Evolutionary conservation across 2,113 vertebrate genomes (phyloP).

Genomic region (Porphyrio hochstetteri): DNA sequence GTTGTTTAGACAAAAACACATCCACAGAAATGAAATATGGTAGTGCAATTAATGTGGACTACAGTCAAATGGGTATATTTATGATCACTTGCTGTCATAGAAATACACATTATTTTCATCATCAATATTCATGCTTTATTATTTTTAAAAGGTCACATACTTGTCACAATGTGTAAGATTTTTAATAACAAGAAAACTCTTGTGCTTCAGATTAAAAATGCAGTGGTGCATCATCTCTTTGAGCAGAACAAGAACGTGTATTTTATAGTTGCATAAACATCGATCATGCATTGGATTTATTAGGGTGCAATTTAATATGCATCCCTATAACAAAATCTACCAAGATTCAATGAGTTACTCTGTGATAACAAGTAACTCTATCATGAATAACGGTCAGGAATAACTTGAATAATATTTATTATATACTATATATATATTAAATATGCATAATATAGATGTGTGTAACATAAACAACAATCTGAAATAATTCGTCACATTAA

Average conservation of each 20-base stretch:
- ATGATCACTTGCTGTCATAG: background rate
- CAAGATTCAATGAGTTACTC: background rate
- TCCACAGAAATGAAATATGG: background rate
- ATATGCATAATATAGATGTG: fast-evolving
- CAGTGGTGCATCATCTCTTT: background rate
- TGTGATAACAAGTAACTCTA: background rate
- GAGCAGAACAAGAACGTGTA: background rate
- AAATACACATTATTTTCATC: background rate
- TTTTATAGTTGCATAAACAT: background rate
- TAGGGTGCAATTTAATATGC: background rate
- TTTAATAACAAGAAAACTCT: constrained; percentile 15
- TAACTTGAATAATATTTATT: background rate
- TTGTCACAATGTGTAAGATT: background rate
- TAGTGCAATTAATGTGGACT: background rate
- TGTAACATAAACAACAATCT: background rate
- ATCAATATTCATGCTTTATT: background rate
- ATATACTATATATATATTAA: background rate
- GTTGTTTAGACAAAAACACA: background rate
- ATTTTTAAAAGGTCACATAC: background rate
- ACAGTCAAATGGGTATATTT: background rate
- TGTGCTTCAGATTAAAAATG: background rate
- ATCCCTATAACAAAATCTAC: background rate
- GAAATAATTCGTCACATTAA: background rate
- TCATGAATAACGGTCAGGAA: background rate
- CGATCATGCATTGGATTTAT: background rate